phyloP scores from a whole-genome alignment of 2,888 invertebrate species.

The Drosophila trichaetosa region DNA sequence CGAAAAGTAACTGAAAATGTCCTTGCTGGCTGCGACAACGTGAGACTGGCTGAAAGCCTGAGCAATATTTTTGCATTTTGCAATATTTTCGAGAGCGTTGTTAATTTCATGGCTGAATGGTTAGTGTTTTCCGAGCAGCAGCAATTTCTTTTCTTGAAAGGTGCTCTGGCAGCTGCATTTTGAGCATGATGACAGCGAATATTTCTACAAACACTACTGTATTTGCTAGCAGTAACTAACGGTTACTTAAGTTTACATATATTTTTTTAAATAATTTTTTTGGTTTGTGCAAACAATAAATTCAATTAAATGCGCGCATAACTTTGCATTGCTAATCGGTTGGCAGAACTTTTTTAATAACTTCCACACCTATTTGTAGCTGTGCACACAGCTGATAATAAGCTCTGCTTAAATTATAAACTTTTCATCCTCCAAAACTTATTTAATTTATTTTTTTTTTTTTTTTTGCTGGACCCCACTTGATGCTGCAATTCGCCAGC shows the following conservation, averaged over 20 bases:
- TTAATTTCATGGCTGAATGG: constrained; percentile 83
- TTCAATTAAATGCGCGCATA: constrained; percentile 64
- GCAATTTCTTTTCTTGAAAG: constrained; percentile 57
- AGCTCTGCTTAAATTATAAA: constrained; percentile 78
- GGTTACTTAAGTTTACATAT: background rate
- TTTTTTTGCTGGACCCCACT: constrained; percentile 28
- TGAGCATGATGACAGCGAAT: constrained; percentile 22
- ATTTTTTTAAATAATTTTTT: background rate
- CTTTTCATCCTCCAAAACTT: constrained; percentile 55
- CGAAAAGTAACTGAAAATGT: constrained; percentile 41
- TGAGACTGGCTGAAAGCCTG: constrained; percentile 38
- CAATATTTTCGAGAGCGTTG: constrained; percentile 80
- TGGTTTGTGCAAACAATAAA: constrained; percentile 41
- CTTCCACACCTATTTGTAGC: constrained; percentile 65
- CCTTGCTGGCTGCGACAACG: constrained; percentile 34
- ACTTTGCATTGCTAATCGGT: constrained; percentile 72
- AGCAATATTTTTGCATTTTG: constrained; percentile 79
- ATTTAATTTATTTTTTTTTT: constrained; percentile 31
- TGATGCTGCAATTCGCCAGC: constrained; percentile 55
- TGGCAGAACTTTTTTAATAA: constrained; percentile 71
- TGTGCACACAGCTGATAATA: constrained; percentile 64
- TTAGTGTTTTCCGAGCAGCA: constrained; percentile 61
- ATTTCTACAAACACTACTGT: background rate
- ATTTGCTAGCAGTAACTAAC: constrained; percentile 1
- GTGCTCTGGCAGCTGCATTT: constrained; percentile 37